Evolutionary conservation across 2,797 vertebrate genomes (phyloP), one percentile per base, ranked within the genome.

Genomic region (Scolopax rusticola): DNA sequence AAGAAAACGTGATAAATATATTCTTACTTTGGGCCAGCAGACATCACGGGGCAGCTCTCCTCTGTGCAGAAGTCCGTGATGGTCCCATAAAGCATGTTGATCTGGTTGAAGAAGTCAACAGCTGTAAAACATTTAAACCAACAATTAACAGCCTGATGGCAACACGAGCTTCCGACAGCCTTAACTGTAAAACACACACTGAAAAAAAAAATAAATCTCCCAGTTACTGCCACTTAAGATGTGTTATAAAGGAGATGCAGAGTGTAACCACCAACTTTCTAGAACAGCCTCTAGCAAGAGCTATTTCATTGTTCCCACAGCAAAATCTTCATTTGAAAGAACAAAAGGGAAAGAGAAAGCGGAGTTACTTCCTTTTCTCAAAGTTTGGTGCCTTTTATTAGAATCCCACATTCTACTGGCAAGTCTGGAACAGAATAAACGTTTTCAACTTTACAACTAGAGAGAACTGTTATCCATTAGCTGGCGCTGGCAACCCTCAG

Each of bases 101-200:
- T 99, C 98, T 99, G 99, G 98, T 99, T 99, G 98, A 99, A 99
- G 98, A 99, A 99, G 98, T 99, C 99, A 41, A 99, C 99, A 92
- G 99, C 99, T 99, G 96, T 21, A 97, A 97, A 97, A 61, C 13
- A 89, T 24, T 43, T 38, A 88, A 94, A 40, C 9, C 79, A 65
- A 53, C 36, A 12, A 7, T 97, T 11, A 94, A 43, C 20, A 47
- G 36, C 1, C 3, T 19, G 45, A 45, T 2, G 1, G 59, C 48
- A 79, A 15, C 17, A 38, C 15, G 21, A 65, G 25, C 51, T 14
- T 47, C 24, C 54, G 17, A 28, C 40, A 41, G 48, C 48, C 38
- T 45, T 3, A 30, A 9, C 27, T 17, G 25, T 33, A 45, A 70
- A 76, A 28, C 2, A 1, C 30, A 17, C 17, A 2, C 5, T 11